phyloP scores from a whole-genome alignment of 2,888 invertebrate species.

The Chrysodeixis includens region DNA sequence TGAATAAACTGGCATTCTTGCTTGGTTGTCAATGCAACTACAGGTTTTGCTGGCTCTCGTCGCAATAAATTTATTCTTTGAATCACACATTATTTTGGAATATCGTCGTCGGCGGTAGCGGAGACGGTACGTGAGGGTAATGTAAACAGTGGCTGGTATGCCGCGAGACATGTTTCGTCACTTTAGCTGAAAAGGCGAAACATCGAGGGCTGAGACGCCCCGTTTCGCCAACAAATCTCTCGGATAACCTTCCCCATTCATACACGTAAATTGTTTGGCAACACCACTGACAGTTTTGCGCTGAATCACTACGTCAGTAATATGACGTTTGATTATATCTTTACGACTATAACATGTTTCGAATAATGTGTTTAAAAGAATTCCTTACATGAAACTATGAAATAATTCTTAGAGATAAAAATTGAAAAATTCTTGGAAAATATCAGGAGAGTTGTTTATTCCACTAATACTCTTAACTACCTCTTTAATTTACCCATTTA shows the following conservation, averaged over 20 bases:
- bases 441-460: too few relatives aligned
- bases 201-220: conserved; percentile 62
- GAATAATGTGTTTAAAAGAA: not conserved
- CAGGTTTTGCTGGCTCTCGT: conserved; percentile 62
- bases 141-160: conserved; percentile 71
- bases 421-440: too few relatives aligned
- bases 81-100: conserved; percentile 76
- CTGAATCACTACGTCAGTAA: conserved; percentile 51
- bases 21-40: conserved; percentile 59
- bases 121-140: conserved; percentile 75
- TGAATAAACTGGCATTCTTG: conserved; percentile 46
- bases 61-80: conserved; percentile 70
- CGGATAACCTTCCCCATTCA: conserved; percentile 68
- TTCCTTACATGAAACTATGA: not conserved
- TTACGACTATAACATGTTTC: conserved; percentile 23
- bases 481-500: too few relatives aligned
- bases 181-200: conserved; percentile 78
- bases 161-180: conserved; percentile 83
- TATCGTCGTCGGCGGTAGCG: conserved; percentile 60
- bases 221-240: conserved; percentile 71
- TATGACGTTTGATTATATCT: conserved; percentile 49
- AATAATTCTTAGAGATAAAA: too few relatives aligned
- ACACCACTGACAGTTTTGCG: conserved; percentile 44
- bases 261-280: conserved; percentile 67
- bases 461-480: too few relatives aligned